A percentile compares a stretch with the other conserved stretches of the same genome.
These are phyloP conservation scores for Antechinus flavipes DNA, from an alignment of 2,113 vertebrate genomes.

Conservation along the genomic window DNA sequence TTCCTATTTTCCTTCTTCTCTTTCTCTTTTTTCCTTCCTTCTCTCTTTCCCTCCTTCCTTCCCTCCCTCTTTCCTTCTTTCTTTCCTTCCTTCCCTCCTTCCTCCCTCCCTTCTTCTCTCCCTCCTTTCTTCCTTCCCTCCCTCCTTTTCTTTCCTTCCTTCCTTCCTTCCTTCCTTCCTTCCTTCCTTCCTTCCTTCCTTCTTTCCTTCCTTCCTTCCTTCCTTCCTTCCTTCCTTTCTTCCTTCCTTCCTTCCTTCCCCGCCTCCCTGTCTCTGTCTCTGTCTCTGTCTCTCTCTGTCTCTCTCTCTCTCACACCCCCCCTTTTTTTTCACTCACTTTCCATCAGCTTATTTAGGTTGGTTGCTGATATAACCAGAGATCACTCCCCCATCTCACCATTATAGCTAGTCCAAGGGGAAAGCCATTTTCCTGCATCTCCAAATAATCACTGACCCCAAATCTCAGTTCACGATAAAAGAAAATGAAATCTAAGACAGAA, in stretches of 20 bases:
- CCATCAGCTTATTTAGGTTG: neutral
- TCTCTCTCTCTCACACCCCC: neutral
- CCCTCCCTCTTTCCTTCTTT: no score
- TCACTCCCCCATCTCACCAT: neutral
- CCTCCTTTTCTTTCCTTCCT: no score
- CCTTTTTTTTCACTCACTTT: neutral
- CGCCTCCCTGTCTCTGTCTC: fast-evolving
- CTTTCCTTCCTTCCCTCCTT: no score
- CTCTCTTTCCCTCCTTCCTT: neutral
- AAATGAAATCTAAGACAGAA: neutral
- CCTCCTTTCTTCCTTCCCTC: no score
- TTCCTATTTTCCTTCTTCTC: neutral
- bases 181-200: neutral
- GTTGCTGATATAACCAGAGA: neutral
- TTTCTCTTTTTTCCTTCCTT: neutral
- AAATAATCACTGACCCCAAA: neutral
- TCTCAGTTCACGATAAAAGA: neutral
- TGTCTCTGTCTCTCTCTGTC: neutral
- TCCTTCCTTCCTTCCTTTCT: neutral
- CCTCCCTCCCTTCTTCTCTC: no score
- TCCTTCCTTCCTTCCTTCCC: no score
- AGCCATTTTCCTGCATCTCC: neutral
- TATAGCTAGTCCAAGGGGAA: neutral
- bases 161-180: no score
- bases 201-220: neutral